Percentiles rank a stretch among this genome's conserved stretches.
Conservation (phyloP, 2,113 vertebrate genomes). For the Apteryx owenii region DNA sequence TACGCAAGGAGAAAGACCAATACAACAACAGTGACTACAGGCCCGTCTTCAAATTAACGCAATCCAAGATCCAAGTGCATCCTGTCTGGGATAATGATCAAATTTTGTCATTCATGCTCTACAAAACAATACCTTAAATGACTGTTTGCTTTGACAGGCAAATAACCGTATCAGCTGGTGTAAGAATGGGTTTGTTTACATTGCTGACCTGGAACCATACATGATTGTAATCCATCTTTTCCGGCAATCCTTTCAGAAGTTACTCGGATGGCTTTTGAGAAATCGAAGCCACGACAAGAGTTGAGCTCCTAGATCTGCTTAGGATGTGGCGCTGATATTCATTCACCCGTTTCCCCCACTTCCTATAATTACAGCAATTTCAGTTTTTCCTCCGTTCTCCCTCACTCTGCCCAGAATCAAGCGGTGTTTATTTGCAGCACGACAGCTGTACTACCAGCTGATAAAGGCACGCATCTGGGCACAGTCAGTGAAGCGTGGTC, state of each 20-base stretch:
- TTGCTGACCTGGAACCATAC: not conserved
- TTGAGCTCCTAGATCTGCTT: not conserved
- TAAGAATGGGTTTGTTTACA: not conserved
- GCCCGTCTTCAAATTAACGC: not conserved
- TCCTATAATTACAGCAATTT: not conserved
- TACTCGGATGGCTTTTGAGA: not conserved
- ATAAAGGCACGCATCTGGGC: not conserved
- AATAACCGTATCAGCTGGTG: not conserved
- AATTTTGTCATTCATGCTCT: not conserved
- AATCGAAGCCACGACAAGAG: not conserved
- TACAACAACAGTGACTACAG: not conserved
- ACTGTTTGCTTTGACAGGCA: not conserved
- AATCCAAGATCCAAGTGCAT: rapidly evolving
- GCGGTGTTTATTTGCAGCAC: not conserved
- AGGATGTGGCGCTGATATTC: not conserved
- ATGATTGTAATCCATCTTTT: not conserved
- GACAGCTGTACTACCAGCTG: not conserved
- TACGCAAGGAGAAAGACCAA: not conserved
- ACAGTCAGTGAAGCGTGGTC: not conserved
- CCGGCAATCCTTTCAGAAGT: not conserved
- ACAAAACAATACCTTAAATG: not conserved
- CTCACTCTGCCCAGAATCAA: not conserved
- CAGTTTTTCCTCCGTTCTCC: not conserved
- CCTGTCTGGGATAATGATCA: not conserved
- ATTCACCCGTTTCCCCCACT: not conserved